Percentiles rank a stretch among this genome's conserved stretches.
Evolutionary conservation across 2,888 invertebrate genomes (phyloP).

Genomic region (Ophion costatus): DNA sequence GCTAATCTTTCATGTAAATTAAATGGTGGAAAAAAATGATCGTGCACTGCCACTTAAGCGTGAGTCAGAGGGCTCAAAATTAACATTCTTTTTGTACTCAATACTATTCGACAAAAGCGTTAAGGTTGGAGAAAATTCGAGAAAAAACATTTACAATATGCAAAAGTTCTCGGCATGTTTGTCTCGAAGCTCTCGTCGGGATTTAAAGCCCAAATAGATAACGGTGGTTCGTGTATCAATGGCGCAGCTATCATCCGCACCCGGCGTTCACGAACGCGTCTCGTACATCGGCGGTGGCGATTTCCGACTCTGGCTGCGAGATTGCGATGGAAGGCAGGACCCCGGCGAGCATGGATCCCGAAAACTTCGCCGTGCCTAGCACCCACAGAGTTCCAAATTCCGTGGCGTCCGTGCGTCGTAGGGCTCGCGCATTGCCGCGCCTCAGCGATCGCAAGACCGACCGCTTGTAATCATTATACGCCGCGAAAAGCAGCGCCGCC

Average conservation of each 20-base stretch:
- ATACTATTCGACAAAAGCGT: too few species aligned
- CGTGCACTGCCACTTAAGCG: too few species aligned
- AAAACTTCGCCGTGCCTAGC: slow-evolving; percentile 41
- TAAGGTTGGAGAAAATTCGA: too few species aligned
- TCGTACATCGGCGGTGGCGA: background rate
- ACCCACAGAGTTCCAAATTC: slow-evolving; percentile 50
- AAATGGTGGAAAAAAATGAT: too few species aligned
- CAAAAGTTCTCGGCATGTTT: background rate
- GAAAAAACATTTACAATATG: background rate
- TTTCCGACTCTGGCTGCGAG: background rate
- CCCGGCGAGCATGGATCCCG: background rate
- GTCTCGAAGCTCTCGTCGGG: background rate
- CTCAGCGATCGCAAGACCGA: background rate
- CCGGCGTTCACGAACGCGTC: slow-evolving; percentile 5
- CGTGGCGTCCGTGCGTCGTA: slow-evolving; percentile 1
- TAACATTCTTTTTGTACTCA: too few species aligned
- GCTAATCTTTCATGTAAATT: too few species aligned
- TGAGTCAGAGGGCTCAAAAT: too few species aligned
- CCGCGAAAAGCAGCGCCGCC: background rate
- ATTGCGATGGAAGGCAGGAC: background rate
- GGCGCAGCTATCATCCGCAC: slow-evolving; percentile 18
- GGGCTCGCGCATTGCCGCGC: background rate
- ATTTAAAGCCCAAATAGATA: background rate
- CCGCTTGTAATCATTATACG: background rate
- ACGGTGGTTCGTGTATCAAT: background rate